Conservation (phyloP, 2,113 vertebrate species). For the Bagarius yarrelli region DNA sequence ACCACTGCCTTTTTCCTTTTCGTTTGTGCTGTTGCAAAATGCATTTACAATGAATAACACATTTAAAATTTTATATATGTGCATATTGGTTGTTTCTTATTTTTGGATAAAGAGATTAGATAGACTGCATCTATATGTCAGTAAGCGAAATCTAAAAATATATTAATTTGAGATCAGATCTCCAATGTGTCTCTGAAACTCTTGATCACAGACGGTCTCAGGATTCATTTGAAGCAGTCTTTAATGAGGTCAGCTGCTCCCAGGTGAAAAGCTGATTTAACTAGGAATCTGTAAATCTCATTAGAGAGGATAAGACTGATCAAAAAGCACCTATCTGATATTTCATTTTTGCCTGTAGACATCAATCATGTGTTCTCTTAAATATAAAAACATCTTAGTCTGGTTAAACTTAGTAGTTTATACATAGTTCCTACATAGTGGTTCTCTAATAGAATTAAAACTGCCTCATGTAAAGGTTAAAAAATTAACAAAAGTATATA, state of each 20-base stretch:
- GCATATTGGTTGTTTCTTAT: no score
- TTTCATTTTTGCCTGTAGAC: slow-evolving; percentile 14
- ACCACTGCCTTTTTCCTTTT: no score
- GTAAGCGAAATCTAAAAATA: slow-evolving; percentile 27
- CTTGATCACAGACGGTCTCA: slow-evolving; percentile 45
- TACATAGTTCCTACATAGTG: not conserved
- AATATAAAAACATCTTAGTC: not conserved
- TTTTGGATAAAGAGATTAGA: not conserved
- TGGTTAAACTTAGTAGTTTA: not conserved
- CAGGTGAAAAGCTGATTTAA: slow-evolving; percentile 58
- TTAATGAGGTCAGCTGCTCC: slow-evolving; percentile 65
- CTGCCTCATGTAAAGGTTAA: not conserved
- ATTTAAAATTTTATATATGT: no score
- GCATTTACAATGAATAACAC: no score
- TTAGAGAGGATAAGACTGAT: slow-evolving; percentile 38
- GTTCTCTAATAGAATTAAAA: slow-evolving; percentile 6
- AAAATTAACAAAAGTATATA: slow-evolving; percentile 14
- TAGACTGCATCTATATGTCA: not conserved
- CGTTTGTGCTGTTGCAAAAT: no score
- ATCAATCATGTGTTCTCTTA: not conserved
- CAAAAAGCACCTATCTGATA: slow-evolving; percentile 19
- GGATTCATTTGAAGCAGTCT: slow-evolving; percentile 41
- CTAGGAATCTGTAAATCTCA: slow-evolving; percentile 49
- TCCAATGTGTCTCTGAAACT: slow-evolving; percentile 43
- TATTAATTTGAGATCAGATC: slow-evolving; percentile 44